Evolutionary conservation across 1,140 invertebrate genomes (phyloP), one percentile per base, ranked within the genome.

Genomic region (Papilio polytes): DNA sequence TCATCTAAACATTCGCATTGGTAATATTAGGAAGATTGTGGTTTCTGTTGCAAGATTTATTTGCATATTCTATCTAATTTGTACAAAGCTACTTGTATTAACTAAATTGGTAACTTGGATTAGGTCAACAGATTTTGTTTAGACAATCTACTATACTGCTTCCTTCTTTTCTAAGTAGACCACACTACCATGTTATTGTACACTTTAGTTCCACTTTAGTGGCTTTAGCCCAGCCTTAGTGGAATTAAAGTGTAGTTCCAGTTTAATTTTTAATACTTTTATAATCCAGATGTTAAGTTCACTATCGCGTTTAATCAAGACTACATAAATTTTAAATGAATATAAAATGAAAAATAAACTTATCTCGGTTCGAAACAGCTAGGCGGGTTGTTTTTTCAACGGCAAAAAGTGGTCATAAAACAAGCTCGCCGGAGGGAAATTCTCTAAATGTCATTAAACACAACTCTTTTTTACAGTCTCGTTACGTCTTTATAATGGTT

Each of bases 401-500:
- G n/a, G 74, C n/a, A 78, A 78, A 78, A 78, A 78, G 36, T 22
- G 53, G 53, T 78, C 20, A 44, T 63, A 63, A 78, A 78, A 41
- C 51, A 78, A 66, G 77, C 56, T 22, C 22, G 77, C 77, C 31
- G 56, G 77, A 56, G 77, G 46, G 59, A 78, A 78, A 78, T 78
- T 78, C 77, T 78, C 59, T 78, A 78, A 78, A 78, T 78, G 77
- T 78, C 77, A 78, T 78, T 78, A 78, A 78, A 78, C 41, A 78
- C 77, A 78, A 78, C 77, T 78, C 77, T 63, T 78, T 78, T 78
- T 78, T 78, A 44, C 77, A 9, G 36, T 63, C 77, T 59, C 77
- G 77, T 78, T 78, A 66, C 56, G 53, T 78, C 53, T 78, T 78
- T 48, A 51, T 66, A 59, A 78, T 78, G 59, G 44, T 59, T 70